Conservation (phyloP, 2,113 vertebrate species). For the Cyanoderma ruficeps region DNA sequence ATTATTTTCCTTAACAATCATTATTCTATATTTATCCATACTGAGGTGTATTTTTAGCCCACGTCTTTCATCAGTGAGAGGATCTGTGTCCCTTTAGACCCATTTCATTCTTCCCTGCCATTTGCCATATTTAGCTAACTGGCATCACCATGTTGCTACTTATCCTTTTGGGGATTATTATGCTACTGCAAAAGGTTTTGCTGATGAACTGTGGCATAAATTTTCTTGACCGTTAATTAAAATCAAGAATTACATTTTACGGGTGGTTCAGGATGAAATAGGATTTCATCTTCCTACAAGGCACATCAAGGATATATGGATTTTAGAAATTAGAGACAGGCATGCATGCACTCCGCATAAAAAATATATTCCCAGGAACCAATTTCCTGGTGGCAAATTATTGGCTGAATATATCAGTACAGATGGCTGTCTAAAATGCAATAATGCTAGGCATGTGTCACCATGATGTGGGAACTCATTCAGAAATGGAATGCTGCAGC, state of each 20-base stretch:
- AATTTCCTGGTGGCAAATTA: conserved; percentile 62
- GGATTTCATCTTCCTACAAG: conserved; percentile 19
- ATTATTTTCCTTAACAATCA: conserved; percentile 6
- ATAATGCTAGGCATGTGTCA: conserved; percentile 64
- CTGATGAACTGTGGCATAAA: conserved; percentile 3
- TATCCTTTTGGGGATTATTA: not conserved
- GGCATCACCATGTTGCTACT: not conserved
- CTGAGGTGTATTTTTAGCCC: conserved; percentile 12
- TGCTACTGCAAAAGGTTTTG: not conserved
- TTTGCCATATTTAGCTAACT: conserved; percentile 18
- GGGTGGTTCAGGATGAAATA: not conserved
- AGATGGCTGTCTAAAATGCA: conserved; percentile 69
- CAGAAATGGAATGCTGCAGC: conserved; percentile 58
- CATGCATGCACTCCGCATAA: conserved; percentile 35
- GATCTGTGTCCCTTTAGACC: conserved; percentile 13
- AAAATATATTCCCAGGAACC: conserved; percentile 60
- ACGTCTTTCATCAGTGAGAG: not conserved
- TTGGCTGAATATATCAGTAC: conserved; percentile 65
- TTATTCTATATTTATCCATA: conserved; percentile 26
- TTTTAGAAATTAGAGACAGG: conserved; percentile 55
- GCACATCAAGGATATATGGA: conserved; percentile 22
- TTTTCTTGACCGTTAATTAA: conserved; percentile 34
- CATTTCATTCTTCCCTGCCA: not conserved
- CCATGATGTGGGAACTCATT: conserved; percentile 63
- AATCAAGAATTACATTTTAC: not conserved